Conservation (phyloP, 2,888 invertebrate genomes). For the Eupithecia centaureata region DNA sequence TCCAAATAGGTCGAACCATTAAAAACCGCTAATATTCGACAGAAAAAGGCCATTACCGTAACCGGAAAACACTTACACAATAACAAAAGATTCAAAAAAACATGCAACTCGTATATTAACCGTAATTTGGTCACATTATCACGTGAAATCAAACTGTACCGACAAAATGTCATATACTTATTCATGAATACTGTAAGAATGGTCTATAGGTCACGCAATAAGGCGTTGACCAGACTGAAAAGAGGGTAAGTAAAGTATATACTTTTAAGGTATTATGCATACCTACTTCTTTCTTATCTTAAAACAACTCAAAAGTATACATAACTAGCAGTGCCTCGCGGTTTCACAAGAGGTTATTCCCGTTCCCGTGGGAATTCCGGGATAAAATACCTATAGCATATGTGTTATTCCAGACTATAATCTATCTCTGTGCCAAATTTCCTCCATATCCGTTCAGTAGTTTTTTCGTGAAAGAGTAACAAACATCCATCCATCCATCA, state of each 20-base stretch:
- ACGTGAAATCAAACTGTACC: conserved; percentile 44
- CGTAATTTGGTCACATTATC: conserved; percentile 42
- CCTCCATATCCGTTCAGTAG: no score
- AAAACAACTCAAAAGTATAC: no score
- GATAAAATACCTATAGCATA: no score
- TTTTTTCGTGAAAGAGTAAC: no score
- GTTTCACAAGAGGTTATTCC: no score
- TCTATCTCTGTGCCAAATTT: no score
- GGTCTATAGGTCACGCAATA: conserved; percentile 14
- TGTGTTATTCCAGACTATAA: no score
- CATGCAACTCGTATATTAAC: conserved; percentile 55
- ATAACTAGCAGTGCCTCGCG: no score
- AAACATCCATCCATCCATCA: no score
- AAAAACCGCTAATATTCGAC: not conserved
- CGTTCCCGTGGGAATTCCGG: no score
- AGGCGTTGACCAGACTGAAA: not conserved
- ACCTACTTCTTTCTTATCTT: no score
- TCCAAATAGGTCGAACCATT: not conserved
- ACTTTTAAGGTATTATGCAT: no score
- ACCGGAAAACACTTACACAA: conserved; percentile 30
- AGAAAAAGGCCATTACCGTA: conserved; percentile 23
- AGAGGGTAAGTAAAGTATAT: not conserved
- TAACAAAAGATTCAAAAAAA: conserved; percentile 30
- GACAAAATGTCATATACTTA: conserved; percentile 23
- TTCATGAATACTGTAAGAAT: conserved; percentile 34